These are phyloP conservation scores for Pogoniulus pusillus DNA, from an alignment of 2,797 vertebrate genomes.

Conservation along the genomic window DNA sequence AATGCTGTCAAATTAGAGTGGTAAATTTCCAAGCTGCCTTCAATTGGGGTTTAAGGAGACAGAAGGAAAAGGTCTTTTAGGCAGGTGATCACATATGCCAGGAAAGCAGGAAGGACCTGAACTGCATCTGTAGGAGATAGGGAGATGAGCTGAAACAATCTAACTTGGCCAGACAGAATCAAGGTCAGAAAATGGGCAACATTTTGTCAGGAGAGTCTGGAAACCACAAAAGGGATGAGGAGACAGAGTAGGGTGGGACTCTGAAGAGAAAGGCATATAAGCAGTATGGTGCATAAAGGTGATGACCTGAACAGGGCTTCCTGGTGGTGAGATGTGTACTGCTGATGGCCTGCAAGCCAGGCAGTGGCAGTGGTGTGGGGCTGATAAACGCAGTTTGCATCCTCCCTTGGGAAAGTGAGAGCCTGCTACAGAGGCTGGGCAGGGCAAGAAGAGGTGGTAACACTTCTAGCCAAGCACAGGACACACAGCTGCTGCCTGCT, in stretches of 20 bases:
- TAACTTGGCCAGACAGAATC: neutral
- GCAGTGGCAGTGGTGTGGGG: neutral
- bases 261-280: rapidly evolving
- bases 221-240: rapidly evolving
- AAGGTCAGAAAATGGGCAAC: neutral
- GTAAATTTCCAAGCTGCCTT: neutral
- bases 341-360: neutral
- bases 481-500: neutral
- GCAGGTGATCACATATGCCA: neutral
- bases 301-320: neutral
- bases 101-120: neutral
- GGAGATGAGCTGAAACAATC: neutral
- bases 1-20: rapidly evolving
- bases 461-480: neutral
- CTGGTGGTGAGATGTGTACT: rapidly evolving
- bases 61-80: neutral
- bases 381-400: neutral
- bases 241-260: neutral
- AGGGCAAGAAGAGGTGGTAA: neutral
- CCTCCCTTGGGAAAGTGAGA: neutral
- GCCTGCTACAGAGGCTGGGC: neutral
- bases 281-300: neutral
- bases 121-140: neutral
- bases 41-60: neutral
- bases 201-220: neutral